Conservation (phyloP, 2,113 vertebrate species). For the Raja brachyura region DNA sequence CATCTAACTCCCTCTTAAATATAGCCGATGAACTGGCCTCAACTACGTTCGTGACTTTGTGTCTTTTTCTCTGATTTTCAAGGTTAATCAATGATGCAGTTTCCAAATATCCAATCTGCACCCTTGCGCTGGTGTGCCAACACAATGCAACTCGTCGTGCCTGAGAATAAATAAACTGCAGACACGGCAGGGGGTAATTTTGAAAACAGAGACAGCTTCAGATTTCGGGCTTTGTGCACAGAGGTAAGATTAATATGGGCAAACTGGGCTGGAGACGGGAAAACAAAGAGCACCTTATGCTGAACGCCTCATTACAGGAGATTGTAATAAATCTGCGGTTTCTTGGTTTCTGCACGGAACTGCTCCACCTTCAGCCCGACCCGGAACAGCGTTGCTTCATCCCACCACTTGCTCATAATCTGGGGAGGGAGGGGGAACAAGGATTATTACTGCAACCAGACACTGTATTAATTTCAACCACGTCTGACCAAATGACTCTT, state of each 20-base stretch:
- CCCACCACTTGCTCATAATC: slow-evolving; percentile 59
- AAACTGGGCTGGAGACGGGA: background rate
- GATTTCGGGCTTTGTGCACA: background rate
- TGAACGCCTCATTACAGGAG: slow-evolving; percentile 42
- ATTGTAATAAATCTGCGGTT: slow-evolving; percentile 53
- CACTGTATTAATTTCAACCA: background rate
- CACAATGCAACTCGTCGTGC: background rate
- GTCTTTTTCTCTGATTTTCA: no score
- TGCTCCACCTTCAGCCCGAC: slow-evolving; percentile 53
- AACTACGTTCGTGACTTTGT: no score
- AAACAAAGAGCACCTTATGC: background rate
- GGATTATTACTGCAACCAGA: background rate
- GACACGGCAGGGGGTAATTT: no score
- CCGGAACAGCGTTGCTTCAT: slow-evolving; percentile 53
- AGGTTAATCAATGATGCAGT: background rate
- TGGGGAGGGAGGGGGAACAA: slow-evolving; percentile 41
- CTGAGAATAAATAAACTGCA: background rate
- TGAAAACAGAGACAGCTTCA: background rate
- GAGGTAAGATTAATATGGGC: background rate
- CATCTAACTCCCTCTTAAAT: no score
- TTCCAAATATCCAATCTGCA: background rate
- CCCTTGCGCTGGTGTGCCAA: no score
- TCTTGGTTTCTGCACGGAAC: slow-evolving; percentile 47
- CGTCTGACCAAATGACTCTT: background rate
- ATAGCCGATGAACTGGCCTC: no score